These are phyloP conservation scores for Thermophis baileyi DNA, from an alignment of 2,113 vertebrate genomes.

Conservation along the genomic window DNA sequence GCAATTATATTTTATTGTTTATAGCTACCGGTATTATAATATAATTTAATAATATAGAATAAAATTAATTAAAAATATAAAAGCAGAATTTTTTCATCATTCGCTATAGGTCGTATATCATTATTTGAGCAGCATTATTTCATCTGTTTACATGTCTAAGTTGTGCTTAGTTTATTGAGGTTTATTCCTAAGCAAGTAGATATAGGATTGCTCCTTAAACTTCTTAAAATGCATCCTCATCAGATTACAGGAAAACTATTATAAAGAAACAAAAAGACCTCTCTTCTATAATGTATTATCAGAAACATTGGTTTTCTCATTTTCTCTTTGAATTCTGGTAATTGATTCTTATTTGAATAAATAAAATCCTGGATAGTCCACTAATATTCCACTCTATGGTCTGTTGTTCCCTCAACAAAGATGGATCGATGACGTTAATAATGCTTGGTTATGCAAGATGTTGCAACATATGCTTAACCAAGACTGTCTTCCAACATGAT, in stretches of 20 bases:
- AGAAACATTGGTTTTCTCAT: background rate
- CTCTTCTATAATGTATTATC: background rate
- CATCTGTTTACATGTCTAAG: background rate
- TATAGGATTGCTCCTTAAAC: background rate
- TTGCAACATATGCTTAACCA: background rate
- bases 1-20: background rate
- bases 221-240: background rate
- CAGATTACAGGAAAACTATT: background rate
- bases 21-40: background rate
- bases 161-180: background rate
- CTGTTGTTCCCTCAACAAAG: background rate
- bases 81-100: background rate
- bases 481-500: background rate
- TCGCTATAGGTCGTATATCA: background rate
- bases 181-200: background rate
- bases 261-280: background rate
- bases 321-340: background rate
- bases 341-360: background rate
- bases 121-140: background rate
- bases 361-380: background rate
- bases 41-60: background rate
- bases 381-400: background rate
- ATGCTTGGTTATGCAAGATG: background rate
- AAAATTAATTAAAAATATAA: background rate
- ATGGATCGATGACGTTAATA: background rate